Conservation (phyloP, 2,888 invertebrate genomes). For the Parasteatoda lunata region DNA sequence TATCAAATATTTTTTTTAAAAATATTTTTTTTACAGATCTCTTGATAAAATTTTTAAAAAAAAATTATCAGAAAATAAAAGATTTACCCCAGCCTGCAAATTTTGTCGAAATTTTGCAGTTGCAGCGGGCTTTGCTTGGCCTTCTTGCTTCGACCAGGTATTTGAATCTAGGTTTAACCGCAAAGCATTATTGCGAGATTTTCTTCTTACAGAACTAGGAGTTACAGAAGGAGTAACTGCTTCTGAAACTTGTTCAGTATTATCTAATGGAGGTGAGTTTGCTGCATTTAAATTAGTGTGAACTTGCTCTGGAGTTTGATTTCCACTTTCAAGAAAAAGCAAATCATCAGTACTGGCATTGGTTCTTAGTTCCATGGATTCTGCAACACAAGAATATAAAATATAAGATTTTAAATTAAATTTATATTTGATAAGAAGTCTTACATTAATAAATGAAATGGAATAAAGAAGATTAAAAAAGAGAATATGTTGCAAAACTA, state of each 20-base stretch:
- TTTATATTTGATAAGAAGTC: too few relatives aligned
- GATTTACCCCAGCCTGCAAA: conserved; percentile 60
- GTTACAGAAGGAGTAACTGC: conserved; percentile 35
- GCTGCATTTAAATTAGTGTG: conserved; percentile 47
- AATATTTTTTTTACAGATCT: background rate
- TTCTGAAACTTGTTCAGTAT: conserved; percentile 24
- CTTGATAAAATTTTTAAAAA: background rate
- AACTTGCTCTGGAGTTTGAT: conserved; percentile 55
- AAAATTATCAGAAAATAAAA: background rate
- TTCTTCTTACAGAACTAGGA: conserved; percentile 46
- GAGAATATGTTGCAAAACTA: background rate
- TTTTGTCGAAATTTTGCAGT: conserved; percentile 59
- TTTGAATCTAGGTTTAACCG: conserved; percentile 53
- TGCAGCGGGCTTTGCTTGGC: conserved; percentile 41
- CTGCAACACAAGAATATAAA: conserved; percentile 12
- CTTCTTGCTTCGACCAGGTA: conserved; percentile 58
- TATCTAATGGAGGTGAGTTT: conserved; percentile 37
- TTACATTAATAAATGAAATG: background rate
- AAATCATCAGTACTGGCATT: conserved; percentile 69
- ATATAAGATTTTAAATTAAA: background rate
- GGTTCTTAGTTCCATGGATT: conserved; percentile 62
- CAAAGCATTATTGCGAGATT: conserved; percentile 52
- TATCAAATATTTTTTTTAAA: too few relatives aligned
- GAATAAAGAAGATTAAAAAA: background rate
- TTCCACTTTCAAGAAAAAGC: conserved; percentile 64